Conservation (phyloP, 2,113 vertebrate species). For the Stictonetta naevosa region DNA sequence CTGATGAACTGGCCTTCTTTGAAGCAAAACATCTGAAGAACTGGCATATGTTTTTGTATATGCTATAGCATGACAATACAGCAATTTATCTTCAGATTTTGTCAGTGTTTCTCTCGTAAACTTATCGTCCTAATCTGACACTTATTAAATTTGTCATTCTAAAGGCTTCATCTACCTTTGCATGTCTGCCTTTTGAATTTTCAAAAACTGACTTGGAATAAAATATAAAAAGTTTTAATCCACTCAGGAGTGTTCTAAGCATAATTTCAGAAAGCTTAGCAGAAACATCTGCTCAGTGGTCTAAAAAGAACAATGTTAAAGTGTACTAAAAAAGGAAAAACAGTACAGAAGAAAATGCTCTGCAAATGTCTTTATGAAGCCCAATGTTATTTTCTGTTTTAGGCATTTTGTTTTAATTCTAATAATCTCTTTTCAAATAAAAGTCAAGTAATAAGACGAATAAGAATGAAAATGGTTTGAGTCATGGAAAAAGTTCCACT, state of each 20-base stretch:
- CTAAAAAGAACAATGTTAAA: background rate
- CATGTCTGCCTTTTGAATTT: background rate
- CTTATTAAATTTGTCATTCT: constrained; percentile 35
- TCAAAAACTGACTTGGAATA: background rate
- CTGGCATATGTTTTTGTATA: background rate
- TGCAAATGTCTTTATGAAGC: background rate
- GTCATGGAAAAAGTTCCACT: background rate
- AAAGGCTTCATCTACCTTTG: constrained; percentile 25
- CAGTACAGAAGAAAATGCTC: background rate
- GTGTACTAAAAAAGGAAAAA: background rate
- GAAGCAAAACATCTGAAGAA: constrained; percentile 38
- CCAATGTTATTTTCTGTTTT: background rate
- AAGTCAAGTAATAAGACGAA: background rate
- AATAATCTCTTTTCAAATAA: background rate
- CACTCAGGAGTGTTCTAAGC: background rate
- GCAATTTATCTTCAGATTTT: constrained; percentile 18
- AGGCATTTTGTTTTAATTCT: background rate
- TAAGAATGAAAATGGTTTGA: background rate
- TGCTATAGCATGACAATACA: background rate
- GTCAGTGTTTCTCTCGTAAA: background rate
- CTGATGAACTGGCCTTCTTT: constrained; percentile 10
- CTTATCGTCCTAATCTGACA: constrained; percentile 27
- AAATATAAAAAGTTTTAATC: background rate
- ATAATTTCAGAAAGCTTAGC: background rate
- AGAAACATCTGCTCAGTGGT: background rate